Evolutionary conservation across 2,113 vertebrate species (phyloP), one percentile per base, ranked within the genome.

Genomic region (Monopterus albus): DNA sequence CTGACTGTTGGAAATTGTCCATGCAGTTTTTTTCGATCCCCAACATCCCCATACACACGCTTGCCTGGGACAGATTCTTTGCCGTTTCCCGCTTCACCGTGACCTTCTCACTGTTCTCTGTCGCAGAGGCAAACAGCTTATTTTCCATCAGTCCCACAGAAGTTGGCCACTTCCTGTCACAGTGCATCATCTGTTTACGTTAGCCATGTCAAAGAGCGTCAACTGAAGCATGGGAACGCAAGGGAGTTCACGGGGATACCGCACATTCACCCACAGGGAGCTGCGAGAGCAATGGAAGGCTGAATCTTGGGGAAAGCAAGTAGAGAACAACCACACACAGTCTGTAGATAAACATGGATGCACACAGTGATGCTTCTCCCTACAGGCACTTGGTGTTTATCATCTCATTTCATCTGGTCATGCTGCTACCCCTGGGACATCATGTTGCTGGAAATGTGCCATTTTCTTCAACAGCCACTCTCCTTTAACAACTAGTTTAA

Each of bases 171-270:
- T 91, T 92, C 91, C 91, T 87, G 91, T 89, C 81, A 55, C 56
- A 15, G 59, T 17, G 51, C 50, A 84, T 65, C 89, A 91, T 86
- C 84, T 91, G 89, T 91, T 91, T 91, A 87, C 20, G 60, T 78
- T 74, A 49, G 81, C 56, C 43, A 82, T 86, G 89, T 92, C 89
- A 89, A 58, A 85, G 87, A 81, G 80, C 81, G 57, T 51, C 53
- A 14, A 59, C 73, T 42, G 26, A 92, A 86, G 90, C 91, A 87
- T 92, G 91, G 91, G 91, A 92, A 92, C 33, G 46, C 58, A 31
- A 55, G 78, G 57, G 68, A 59, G 74, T 45, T 61, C 67, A 76
- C 38, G 45, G 43, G 59, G 78, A n/a, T 78, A 82, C 74, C 64
- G 64, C 60, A 61, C 74, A 63, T 72, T 64, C 67, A 57, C 58